Conservation (phyloP, 2,888 invertebrate species). For the Trimorus sp. region DNA sequence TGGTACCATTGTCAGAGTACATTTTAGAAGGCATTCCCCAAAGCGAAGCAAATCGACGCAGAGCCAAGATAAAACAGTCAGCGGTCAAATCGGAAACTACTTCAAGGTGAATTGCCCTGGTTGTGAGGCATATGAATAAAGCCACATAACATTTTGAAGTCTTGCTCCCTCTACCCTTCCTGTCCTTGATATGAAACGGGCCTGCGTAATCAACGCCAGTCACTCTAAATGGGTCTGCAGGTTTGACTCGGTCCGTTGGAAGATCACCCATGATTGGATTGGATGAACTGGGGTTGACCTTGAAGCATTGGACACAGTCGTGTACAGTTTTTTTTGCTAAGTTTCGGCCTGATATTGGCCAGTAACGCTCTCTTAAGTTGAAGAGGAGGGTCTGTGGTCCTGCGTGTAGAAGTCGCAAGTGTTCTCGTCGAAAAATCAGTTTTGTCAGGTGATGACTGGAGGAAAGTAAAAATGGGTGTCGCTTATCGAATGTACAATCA, state of each 20-base stretch:
- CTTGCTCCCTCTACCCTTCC: slow-evolving; percentile 22
- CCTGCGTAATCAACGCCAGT: slow-evolving; percentile 45
- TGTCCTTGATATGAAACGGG: slow-evolving; percentile 25
- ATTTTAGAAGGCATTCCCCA: slow-evolving; percentile 32
- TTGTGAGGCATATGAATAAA: slow-evolving; percentile 38
- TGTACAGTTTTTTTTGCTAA: slow-evolving; percentile 25
- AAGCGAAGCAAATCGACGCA: slow-evolving; percentile 32
- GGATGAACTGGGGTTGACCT: slow-evolving; percentile 4
- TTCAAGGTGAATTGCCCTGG: slow-evolving; percentile 42
- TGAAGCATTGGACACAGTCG: slow-evolving; percentile 34
- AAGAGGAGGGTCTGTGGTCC: slow-evolving; percentile 4
- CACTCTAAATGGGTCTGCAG: slow-evolving; percentile 22
- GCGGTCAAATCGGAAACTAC: slow-evolving; percentile 25
- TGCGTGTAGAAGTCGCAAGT: slow-evolving; percentile 6
- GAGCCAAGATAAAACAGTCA: slow-evolving; percentile 28
- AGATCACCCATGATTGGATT: slow-evolving; percentile 36
- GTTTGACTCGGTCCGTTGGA: slow-evolving; percentile 35
- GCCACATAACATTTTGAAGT: slow-evolving; percentile 31
- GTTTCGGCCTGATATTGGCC: slow-evolving; percentile 16
- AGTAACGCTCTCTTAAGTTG: neutral
- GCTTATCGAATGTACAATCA: neutral
- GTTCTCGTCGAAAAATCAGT: slow-evolving; percentile 2
- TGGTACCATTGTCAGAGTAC: slow-evolving; percentile 41
- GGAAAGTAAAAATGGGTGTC: slow-evolving; percentile 4
- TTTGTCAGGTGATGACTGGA: neutral